Evolutionary conservation across 2,888 invertebrate species (phyloP).

Genomic region (Trachelus iudaicus): DNA sequence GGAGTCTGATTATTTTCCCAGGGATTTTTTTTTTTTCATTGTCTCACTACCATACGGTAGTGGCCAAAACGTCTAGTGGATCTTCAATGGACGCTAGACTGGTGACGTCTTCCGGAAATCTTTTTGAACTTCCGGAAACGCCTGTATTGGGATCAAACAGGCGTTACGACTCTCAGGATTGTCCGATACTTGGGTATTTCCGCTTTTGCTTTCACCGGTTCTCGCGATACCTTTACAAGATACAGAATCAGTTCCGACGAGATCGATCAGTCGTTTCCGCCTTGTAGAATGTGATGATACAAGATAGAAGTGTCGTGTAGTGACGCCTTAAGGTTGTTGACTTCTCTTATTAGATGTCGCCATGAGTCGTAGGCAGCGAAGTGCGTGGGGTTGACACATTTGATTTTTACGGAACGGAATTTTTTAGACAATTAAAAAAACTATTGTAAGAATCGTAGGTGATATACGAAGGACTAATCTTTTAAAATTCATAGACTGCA

Average conservation of each 20-base stretch:
- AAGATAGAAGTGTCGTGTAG: not conserved
- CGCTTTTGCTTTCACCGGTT: constrained; percentile 50
- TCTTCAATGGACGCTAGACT: not conserved
- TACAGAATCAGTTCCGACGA: not conserved
- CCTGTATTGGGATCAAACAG: constrained; percentile 24
- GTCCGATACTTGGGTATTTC: constrained; percentile 34
- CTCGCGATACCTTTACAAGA: constrained; percentile 7
- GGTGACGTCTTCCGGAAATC: not conserved
- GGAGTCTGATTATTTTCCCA: constrained; percentile 19
- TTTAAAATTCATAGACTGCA: not conserved
- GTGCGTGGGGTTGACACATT: not conserved
- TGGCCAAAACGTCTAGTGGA: not conserved
- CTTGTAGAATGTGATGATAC: not conserved
- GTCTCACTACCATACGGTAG: not conserved
- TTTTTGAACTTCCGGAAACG: not conserved
- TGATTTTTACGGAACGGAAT: not conserved
- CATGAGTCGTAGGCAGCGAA: not conserved
- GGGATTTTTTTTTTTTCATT: not conserved
- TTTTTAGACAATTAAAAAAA: not conserved
- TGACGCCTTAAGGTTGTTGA: not conserved
- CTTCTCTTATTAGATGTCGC: not conserved
- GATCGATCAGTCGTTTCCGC: not conserved
- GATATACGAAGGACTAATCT: not conserved
- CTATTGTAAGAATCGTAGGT: not conserved
- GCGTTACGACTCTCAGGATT: constrained; percentile 38